Evolutionary conservation across 2,113 vertebrate species (phyloP).

Genomic region (Paramisgurnus dabryanus): DNA sequence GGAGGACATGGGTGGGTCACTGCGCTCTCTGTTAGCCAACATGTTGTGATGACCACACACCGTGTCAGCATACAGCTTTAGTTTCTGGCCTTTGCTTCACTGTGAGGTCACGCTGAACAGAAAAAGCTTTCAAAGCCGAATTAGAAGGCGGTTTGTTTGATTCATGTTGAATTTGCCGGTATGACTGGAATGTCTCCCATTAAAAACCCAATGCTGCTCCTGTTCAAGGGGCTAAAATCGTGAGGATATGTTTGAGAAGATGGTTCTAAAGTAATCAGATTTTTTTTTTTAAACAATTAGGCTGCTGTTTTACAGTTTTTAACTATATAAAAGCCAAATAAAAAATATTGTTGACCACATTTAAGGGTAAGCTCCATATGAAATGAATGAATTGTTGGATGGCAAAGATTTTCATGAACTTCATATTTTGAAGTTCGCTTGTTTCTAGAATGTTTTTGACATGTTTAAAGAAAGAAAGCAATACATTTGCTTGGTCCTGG

Average conservation of each 20-base stretch:
- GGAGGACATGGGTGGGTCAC: constrained; percentile 10
- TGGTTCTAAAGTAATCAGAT: too few species aligned
- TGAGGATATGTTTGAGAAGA: not conserved
- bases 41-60: constrained; percentile 30
- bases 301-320: too few species aligned
- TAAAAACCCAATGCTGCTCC: constrained; percentile 8
- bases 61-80: constrained; percentile 19
- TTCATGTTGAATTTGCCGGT: constrained; percentile 55
- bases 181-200: constrained; percentile 64
- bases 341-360: too few species aligned
- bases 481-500: not conserved
- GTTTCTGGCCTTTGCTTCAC: constrained; percentile 4
- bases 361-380: too few species aligned
- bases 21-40: constrained; percentile 1
- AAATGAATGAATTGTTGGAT: too few species aligned
- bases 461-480: constrained; percentile 10
- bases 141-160: constrained; percentile 42
- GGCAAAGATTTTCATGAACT: too few species aligned
- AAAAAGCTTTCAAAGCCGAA: constrained; percentile 27
- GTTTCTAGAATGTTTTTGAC: not conserved
- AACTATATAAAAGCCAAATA: too few species aligned
- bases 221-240: not conserved
- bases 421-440: not conserved
- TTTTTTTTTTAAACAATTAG: too few species aligned
- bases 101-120: constrained; percentile 45